Evolutionary conservation across 2,113 vertebrate genomes (phyloP).

Genomic region (Planiliza haematocheilus): DNA sequence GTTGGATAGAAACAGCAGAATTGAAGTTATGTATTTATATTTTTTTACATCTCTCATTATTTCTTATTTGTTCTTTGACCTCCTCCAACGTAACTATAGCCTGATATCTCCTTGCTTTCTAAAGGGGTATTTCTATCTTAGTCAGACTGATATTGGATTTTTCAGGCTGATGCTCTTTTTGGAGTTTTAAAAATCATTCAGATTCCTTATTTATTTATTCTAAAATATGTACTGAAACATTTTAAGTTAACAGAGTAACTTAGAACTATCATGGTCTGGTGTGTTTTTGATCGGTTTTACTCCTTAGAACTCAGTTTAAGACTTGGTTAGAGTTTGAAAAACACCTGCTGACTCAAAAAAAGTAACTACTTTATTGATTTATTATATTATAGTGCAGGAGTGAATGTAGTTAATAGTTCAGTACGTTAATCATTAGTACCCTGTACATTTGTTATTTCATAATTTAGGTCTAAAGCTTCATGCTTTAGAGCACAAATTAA

Average conservation of each 20-base stretch:
- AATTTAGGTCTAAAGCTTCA: too few species aligned
- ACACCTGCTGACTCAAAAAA: not conserved
- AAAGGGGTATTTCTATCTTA: not conserved
- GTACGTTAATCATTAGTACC: not conserved
- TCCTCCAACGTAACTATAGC: not conserved
- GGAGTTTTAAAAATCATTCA: not conserved
- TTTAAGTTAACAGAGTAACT: conserved; percentile 3
- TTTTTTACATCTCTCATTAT: conserved; percentile 7
- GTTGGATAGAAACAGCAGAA: not conserved
- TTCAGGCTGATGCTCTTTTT: conserved; percentile 1
- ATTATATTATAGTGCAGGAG: not conserved
- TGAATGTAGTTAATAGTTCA: conserved; percentile 3
- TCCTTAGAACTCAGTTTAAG: conserved; percentile 14
- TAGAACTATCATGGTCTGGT: not conserved
- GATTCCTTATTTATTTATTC: conserved; percentile 1
- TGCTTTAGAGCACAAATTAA: too few species aligned
- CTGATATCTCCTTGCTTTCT: too few species aligned
- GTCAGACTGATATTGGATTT: not conserved
- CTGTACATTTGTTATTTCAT: not conserved
- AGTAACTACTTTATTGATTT: conserved; percentile 27
- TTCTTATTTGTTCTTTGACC: not conserved
- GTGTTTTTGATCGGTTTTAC: not conserved
- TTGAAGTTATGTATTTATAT: not conserved
- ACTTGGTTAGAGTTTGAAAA: not conserved
- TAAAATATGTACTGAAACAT: not conserved